Percentiles rank a stretch among this genome's conserved stretches.
phyloP scores from a whole-genome alignment of 2,113 vertebrate genomes.

The Apteryx mantelli region DNA sequence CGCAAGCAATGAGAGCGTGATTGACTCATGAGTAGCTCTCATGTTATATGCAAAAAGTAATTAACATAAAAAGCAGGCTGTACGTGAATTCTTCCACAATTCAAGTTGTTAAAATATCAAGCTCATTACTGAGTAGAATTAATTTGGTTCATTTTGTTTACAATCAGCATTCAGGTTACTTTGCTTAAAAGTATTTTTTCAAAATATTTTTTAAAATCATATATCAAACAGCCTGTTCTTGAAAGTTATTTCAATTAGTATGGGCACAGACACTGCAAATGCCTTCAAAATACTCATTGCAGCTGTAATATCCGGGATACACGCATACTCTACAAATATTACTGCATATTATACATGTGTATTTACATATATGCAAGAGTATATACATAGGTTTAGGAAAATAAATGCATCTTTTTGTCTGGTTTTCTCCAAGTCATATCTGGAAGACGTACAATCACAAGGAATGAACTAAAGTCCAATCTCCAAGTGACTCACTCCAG shows the following conservation, averaged over 20 bases:
- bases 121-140: neutral
- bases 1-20: neutral
- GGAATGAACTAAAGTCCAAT: neutral
- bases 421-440: neutral
- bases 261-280: neutral
- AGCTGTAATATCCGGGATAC: neutral
- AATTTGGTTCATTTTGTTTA: neutral
- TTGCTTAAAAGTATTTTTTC: neutral
- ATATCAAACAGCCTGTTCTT: neutral
- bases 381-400: neutral
- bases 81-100: conserved; percentile 9
- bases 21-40: conserved; percentile 7
- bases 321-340: neutral
- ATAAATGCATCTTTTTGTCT: neutral
- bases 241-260: neutral
- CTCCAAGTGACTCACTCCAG: neutral
- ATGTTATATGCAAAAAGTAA: conserved; percentile 56
- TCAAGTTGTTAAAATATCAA: conserved; percentile 12
- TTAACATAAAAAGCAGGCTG: conserved; percentile 39
- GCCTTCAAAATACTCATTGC: neutral
- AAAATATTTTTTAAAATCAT: neutral
- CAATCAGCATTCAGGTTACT: neutral
- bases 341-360: neutral
- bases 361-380: neutral
- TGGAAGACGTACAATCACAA: neutral